Evolutionary conservation across 2,888 invertebrate species (phyloP).

Genomic region (Desoria tigrina): DNA sequence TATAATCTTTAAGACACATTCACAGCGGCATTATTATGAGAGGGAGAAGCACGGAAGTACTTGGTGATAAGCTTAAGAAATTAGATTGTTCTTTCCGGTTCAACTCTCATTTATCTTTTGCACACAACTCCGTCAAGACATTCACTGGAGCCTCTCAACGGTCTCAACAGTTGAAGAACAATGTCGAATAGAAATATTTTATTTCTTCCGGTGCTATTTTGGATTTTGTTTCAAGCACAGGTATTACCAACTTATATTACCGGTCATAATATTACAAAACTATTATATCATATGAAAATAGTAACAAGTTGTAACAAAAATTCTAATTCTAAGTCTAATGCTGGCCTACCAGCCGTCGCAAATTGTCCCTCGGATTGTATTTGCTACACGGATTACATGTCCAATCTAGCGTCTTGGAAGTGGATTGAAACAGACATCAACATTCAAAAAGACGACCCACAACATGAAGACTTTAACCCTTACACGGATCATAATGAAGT

Average conservation of each 20-base stretch:
- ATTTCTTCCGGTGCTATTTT: too few relatives aligned
- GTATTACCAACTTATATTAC: too few relatives aligned
- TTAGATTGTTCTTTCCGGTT: slow-evolving; percentile 40
- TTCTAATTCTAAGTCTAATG: not conserved
- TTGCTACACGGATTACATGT: slow-evolving; percentile 48
- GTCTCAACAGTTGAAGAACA: too few relatives aligned
- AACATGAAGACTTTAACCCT: slow-evolving; percentile 46
- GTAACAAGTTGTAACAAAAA: too few relatives aligned
- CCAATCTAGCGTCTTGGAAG: slow-evolving; percentile 50
- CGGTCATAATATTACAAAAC: too few relatives aligned
- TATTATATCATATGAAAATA: too few relatives aligned
- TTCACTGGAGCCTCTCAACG: too few relatives aligned
- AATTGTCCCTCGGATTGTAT: slow-evolving; percentile 48
- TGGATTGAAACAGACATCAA: slow-evolving; percentile 45
- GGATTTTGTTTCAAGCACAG: too few relatives aligned
- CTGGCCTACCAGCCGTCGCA: not conserved
- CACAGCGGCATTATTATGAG: not conserved
- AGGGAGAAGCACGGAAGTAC: slow-evolving; percentile 25
- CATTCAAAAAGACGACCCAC: slow-evolving; percentile 30
- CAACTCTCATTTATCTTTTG: not conserved
- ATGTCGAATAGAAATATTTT: too few relatives aligned
- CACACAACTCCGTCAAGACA: not conserved
- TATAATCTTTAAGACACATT: not conserved
- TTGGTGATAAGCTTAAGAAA: slow-evolving; percentile 25
- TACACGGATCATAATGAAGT: slow-evolving; percentile 51